Evolutionary conservation across 2,113 vertebrate species (phyloP).

Genomic region (Clarias batrachus): DNA sequence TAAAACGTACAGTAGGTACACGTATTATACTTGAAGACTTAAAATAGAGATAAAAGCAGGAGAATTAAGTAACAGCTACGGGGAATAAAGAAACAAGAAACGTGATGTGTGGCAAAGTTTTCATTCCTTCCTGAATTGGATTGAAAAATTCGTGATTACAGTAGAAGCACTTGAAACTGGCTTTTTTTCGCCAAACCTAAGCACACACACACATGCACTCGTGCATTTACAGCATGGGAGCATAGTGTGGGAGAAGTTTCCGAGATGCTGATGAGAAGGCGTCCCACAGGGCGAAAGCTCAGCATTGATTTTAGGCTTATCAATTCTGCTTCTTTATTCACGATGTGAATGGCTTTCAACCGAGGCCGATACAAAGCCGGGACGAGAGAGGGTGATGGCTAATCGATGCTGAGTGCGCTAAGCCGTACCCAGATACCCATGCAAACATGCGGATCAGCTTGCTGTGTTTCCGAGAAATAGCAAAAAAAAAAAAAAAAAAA

Average conservation of each 20-base stretch:
- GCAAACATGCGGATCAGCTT: conserved; percentile 28
- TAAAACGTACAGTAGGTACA: conserved; percentile 29
- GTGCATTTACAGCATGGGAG: background rate
- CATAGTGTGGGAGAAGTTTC: background rate
- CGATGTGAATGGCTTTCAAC: conserved; percentile 18
- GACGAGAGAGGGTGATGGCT: conserved; percentile 40
- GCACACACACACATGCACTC: background rate
- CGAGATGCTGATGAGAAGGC: conserved; percentile 24
- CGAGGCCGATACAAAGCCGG: conserved; percentile 30
- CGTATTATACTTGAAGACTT: background rate
- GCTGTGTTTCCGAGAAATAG: background rate
- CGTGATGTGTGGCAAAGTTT: background rate
- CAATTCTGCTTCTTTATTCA: conserved; percentile 40
- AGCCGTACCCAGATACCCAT: conserved; percentile 25
- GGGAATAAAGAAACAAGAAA: conserved; percentile 16
- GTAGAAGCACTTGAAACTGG: background rate
- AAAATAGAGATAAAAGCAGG: background rate
- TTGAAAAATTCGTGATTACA: conserved; percentile 12
- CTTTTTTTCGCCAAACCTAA: background rate
- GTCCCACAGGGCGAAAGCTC: conserved; percentile 35
- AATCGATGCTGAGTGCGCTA: conserved; percentile 45
- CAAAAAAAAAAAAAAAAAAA: no score
- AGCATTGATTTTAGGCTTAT: conserved; percentile 45
- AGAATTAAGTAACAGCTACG: background rate
- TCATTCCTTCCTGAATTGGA: conserved; percentile 3